Base-by-base conservation (phyloP, 2,888 invertebrate genomes). In the Uloborus plumipes region DNA sequence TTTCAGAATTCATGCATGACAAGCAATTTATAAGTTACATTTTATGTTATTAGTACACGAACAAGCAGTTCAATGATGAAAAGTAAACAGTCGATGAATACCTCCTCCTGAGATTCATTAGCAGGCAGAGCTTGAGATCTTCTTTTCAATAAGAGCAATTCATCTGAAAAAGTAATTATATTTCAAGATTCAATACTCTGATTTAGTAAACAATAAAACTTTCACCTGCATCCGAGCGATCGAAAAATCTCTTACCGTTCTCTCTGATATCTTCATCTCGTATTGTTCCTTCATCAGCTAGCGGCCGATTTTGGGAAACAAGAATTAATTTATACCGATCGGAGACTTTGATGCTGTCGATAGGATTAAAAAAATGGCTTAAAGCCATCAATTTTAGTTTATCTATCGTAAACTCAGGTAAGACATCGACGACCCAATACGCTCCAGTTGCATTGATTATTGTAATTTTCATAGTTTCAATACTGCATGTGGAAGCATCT, bases 31-130 rank as follows among this genome's bases (percentile, higher is more conserved):
- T 11, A 39, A 7, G 39, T 9, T 39, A 39, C 3, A 39, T 39
- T 39, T 39, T 39, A 7, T 11, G 11, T 11, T 39, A 39, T 7
- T 39, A 39, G 9, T 7, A 11, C 1, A 11, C 9, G 9, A 39
- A 39, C 9, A 4, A 39, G 39, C 39, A 39, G 39, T 39, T 39
- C 9, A 9, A 39, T 9, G 18, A 20, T 53, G 49, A 18, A 62
- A 70, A 31, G 1, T 16, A 53, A 53, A 72, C 1, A 31, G 55
- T 58, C 2, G 47, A 58, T 67, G 86, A 87, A 89, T 87, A 91
- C 91, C 88, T 91, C 91, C 20, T 90, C 89, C 85, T 90, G 89
- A 84, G 90, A 89, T 85, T 91, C 90, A 49, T 89, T 88, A 80
- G 89, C 88, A 64, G 90, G 89, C 62, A 89, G 85, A 9, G 87